Percentiles rank a stretch among this genome's conserved stretches.
phyloP scores from a whole-genome alignment of 2,797 vertebrate species.

The Notolepis coatsorum region DNA sequence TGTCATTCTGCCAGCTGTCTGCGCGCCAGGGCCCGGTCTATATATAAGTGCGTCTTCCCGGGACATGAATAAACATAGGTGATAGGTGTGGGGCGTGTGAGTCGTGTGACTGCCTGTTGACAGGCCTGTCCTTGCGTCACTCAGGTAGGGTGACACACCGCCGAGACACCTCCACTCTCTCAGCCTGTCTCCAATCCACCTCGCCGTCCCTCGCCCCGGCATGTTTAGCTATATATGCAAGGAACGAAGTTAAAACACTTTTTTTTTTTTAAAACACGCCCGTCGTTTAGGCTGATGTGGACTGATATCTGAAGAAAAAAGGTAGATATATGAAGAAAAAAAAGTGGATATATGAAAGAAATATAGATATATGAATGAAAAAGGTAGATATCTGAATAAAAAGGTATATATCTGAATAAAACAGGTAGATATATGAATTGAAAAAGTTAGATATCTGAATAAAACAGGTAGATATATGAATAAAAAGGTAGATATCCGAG shows the following conservation, averaged over 20 bases:
- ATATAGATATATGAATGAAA: too few species aligned
- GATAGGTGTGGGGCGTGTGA: too few species aligned
- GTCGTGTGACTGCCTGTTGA: slow-evolving; percentile 29
- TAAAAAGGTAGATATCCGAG: too few species aligned
- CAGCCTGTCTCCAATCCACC: slow-evolving; percentile 39
- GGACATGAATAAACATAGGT: slow-evolving; percentile 53
- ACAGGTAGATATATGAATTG: too few species aligned
- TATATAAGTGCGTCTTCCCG: slow-evolving; percentile 19
- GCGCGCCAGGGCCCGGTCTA: neutral
- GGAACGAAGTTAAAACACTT: slow-evolving; percentile 9
- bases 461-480: too few species aligned
- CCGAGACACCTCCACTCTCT: slow-evolving; percentile 27
- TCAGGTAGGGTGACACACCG: slow-evolving; percentile 44
- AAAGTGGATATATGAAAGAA: too few species aligned
- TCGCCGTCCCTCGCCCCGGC: slow-evolving; percentile 9
- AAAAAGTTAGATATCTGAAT: too few species aligned
- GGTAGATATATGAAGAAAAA: too few species aligned
- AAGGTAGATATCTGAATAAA: too few species aligned
- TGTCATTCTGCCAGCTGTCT: slow-evolving; percentile 6
- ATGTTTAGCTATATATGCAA: too few species aligned
- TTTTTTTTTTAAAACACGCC: slow-evolving; percentile 4
- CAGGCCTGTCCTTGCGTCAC: slow-evolving; percentile 33
- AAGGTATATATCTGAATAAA: too few species aligned
- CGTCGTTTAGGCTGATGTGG: neutral
- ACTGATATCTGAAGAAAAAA: too few species aligned